Conservation (phyloP, 2,888 invertebrate species). For the Chesias legatella region DNA sequence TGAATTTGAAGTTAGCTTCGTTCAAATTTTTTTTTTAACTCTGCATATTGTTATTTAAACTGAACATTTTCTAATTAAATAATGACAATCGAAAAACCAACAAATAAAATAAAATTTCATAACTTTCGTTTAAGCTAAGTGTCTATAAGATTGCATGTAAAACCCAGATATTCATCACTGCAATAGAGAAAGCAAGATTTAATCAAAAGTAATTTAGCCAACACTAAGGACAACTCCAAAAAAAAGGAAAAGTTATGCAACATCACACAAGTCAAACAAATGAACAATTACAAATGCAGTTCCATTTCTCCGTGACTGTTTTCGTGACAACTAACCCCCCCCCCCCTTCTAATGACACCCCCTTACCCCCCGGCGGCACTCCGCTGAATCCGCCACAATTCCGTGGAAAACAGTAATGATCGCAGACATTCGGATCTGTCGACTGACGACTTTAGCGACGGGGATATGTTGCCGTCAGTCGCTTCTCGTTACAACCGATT, state of each 20-base stretch:
- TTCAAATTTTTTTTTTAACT: no score
- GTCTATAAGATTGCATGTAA: no score
- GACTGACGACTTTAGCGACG: slow-evolving; percentile 32
- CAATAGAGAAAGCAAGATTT: no score
- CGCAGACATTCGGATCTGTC: slow-evolving; percentile 30
- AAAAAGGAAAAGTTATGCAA: slow-evolving; percentile 1
- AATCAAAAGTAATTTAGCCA: no score
- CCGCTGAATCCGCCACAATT: slow-evolving; percentile 27
- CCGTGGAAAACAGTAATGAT: slow-evolving; percentile 35
- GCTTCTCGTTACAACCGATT: slow-evolving; percentile 20
- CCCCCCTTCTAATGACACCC: slow-evolving; percentile 27
- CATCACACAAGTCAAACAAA: slow-evolving; percentile 7
- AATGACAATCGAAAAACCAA: no score
- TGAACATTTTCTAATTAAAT: no score
- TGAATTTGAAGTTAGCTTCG: no score
- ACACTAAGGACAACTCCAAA: no score
- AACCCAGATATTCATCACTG: no score
- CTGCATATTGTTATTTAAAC: no score
- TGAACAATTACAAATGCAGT: slow-evolving; percentile 20
- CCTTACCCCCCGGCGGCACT: slow-evolving; percentile 4
- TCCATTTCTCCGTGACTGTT: slow-evolving; percentile 15
- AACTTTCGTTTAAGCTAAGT: no score
- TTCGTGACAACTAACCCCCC: slow-evolving; percentile 27
- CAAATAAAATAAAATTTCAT: no score
- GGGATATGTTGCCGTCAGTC: slow-evolving; percentile 29